Evolutionary conservation across 2,888 invertebrate species (phyloP).

Genomic region (Ganaspis brasiliensis): DNA sequence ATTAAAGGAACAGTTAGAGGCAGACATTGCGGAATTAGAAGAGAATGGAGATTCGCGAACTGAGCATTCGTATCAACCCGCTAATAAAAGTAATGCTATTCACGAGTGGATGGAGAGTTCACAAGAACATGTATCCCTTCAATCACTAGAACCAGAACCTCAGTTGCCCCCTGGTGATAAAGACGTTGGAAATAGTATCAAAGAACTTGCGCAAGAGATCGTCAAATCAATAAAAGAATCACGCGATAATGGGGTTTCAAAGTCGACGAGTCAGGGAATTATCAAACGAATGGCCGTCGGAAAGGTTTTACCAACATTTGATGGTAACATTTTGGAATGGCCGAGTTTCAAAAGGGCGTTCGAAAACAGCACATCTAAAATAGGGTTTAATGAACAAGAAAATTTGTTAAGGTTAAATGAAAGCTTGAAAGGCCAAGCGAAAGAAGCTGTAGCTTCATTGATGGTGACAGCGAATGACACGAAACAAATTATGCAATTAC

Average conservation of each 20-base stretch:
- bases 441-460: slow-evolving; percentile 47
- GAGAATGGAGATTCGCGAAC: too few relatives aligned
- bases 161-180: neutral
- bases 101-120: too few relatives aligned
- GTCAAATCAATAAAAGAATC: too few relatives aligned
- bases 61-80: too few relatives aligned
- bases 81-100: too few relatives aligned
- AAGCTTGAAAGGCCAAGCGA: slow-evolving; percentile 40
- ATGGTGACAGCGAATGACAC: slow-evolving; percentile 45
- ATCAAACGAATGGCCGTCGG: neutral
- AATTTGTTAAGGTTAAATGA: slow-evolving; percentile 46
- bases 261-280: slow-evolving; percentile 7
- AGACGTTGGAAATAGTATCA: too few relatives aligned
- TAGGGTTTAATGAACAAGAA: slow-evolving; percentile 47
- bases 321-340: neutral
- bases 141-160: too few relatives aligned
- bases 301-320: neutral
- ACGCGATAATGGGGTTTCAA: too few relatives aligned
- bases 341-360: slow-evolving; percentile 40
- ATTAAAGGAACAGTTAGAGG: too few relatives aligned
- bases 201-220: too few relatives aligned
- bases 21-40: too few relatives aligned
- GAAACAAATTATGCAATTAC: slow-evolving; percentile 28
- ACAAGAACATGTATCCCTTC: too few relatives aligned
- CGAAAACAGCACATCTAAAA: slow-evolving; percentile 43